Base-by-base conservation (phyloP, 2,888 invertebrate genomes). In the Platypus cylindrus region DNA sequence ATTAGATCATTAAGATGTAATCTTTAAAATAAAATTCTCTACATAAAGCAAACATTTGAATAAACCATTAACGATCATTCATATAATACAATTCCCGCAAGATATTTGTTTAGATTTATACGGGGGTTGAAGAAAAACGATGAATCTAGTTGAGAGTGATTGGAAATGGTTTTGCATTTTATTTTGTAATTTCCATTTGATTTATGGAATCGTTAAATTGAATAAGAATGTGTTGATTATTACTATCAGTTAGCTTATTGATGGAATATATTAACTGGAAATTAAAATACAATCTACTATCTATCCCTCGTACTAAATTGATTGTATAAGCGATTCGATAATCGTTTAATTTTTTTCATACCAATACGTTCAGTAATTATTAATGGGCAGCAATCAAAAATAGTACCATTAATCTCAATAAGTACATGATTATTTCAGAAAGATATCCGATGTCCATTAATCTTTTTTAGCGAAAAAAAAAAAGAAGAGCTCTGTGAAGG, bases 351-450 rank as follows among this genome's bases (percentile, higher is more conserved):
- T 27, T 27, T 27, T 24, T 36, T 38, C 34, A 32, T 37, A 38
- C 44, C 41, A 43, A 49, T 48, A 45, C 45, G 49, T 46, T 44
- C 44, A 43, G 44, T 47, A 50, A 53, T 50, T 52, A 54, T 52
- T 36, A 40, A 40, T 37, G 37, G 36, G 31, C n/a, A 32, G 34
- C 37, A 40, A 40, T 54, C 52, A 52, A 47, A 46, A 48, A 47
- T 44, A 47, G 47, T 51, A 53, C 53, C 55, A 57, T 55, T 54
- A 52, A 54, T 55, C 55, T 55, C 51, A 51, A 52, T 56, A 52
- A 50, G 51, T 51, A 52, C 50, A 50, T 52, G 54, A 58, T 58
- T 56, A 58, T 54, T 55, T 56, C 54, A 52, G 50, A 52, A 49
- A 47, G 49, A 52, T 52, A 47, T 49, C 45, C 46, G 41, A 49